Evolutionary conservation across 2,888 invertebrate genomes (phyloP).

Genomic region (Epistrophe grossulariae): DNA sequence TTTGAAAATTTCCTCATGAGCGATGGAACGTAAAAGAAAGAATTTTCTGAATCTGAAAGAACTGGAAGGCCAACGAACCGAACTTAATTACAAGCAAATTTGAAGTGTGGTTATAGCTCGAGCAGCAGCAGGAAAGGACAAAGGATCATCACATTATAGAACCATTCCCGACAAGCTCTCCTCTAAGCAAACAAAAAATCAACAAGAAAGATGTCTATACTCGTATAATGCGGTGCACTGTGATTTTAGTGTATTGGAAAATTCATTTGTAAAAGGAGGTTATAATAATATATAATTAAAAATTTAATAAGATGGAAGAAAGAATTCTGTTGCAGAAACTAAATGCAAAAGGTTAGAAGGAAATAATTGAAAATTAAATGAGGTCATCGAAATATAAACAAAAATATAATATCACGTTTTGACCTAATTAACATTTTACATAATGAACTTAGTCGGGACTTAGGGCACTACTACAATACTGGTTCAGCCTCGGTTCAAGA

Average conservation of each 20-base stretch:
- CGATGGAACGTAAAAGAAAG: conserved; percentile 57
- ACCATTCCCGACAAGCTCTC: not conserved
- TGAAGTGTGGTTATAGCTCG: conserved; percentile 58
- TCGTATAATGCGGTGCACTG: conserved; percentile 38
- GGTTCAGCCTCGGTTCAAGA: too few species aligned
- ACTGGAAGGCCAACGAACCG: conserved; percentile 6
- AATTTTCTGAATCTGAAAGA: not conserved
- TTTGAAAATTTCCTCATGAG: conserved; percentile 73
- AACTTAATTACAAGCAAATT: conserved; percentile 69
- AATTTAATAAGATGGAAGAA: conserved; percentile 33
- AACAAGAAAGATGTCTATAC: conserved; percentile 48
- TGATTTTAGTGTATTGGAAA: conserved; percentile 62
- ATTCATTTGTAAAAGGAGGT: conserved; percentile 45
- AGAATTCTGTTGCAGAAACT: conserved; percentile 64
- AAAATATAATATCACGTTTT: not conserved
- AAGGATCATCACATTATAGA: conserved; percentile 58
- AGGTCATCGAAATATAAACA: conserved; percentile 34
- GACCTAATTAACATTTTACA: conserved; percentile 45
- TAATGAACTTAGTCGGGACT: not conserved
- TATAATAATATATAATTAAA: not conserved
- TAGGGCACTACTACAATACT: too few species aligned
- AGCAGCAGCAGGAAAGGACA: not conserved
- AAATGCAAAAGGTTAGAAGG: conserved; percentile 46
- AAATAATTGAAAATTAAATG: conserved; percentile 71
- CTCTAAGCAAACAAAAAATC: conserved; percentile 26